These are phyloP conservation scores for Redunca redunca DNA, from an alignment of 2,113 vertebrate genomes.

Conservation along the genomic window DNA sequence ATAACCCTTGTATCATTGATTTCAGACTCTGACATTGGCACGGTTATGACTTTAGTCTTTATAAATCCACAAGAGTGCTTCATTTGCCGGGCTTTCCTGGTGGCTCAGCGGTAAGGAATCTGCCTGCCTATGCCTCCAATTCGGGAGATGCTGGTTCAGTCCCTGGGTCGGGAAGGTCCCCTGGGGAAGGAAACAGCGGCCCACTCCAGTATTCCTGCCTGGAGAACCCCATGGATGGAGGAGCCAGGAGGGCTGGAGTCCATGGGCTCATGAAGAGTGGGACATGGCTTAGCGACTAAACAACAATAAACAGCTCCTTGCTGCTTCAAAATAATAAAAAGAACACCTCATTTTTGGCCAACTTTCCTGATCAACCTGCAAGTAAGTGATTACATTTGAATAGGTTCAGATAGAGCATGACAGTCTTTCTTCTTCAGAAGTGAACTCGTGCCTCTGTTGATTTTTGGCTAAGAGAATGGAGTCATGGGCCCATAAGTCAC, in stretches of 20 bases:
- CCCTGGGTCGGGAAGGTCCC: background rate
- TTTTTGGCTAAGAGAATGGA: background rate
- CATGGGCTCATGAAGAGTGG: background rate
- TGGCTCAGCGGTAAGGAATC: background rate
- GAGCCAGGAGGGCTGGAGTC: background rate
- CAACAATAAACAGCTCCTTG: background rate
- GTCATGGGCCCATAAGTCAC: background rate
- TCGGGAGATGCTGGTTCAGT: background rate
- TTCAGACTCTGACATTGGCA: background rate
- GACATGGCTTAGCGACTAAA: rapidly evolving
- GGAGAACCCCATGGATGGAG: background rate
- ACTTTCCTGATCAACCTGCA: background rate
- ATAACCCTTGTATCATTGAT: background rate
- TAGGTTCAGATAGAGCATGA: background rate
- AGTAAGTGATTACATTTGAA: background rate
- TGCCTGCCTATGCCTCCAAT: background rate
- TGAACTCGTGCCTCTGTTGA: background rate
- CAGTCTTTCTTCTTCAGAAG: background rate
- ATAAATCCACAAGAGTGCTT: background rate
- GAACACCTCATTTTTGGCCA: background rate
- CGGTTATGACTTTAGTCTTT: background rate
- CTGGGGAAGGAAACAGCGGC: background rate
- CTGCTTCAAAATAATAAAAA: background rate
- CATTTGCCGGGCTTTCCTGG: background rate
- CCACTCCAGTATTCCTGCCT: background rate